These are phyloP conservation scores for Urechis unicinctus DNA, from an alignment of 2,888 invertebrate genomes.

Conservation along the genomic window DNA sequence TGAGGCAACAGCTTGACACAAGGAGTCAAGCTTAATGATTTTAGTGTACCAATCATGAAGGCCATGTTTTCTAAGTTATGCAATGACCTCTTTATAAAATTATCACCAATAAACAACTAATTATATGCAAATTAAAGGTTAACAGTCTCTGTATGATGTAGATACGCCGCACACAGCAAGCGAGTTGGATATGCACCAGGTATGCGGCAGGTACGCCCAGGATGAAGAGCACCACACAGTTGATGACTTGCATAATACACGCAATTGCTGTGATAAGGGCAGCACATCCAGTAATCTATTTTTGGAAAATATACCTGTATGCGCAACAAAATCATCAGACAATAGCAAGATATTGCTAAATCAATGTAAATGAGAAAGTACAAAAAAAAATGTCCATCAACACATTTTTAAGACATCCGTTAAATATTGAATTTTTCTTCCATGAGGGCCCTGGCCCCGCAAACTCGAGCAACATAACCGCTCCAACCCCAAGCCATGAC, in stretches of 20 bases:
- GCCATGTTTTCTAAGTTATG: neutral
- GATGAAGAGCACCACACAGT: constrained; percentile 74
- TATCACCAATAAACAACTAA: neutral
- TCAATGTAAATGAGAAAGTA: too few species aligned
- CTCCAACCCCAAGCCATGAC: too few species aligned
- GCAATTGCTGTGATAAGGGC: constrained; percentile 64
- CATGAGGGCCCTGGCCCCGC: too few species aligned
- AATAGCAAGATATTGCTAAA: too few species aligned
- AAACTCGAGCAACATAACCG: too few species aligned
- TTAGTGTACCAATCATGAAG: neutral
- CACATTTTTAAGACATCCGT: too few species aligned
- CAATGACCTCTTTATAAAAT: neutral
- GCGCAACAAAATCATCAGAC: too few species aligned
- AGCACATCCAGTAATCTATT: constrained; percentile 59
- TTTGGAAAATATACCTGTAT: constrained; percentile 52
- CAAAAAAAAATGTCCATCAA: too few species aligned
- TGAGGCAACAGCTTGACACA: constrained; percentile 60
- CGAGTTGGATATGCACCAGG: constrained; percentile 55
- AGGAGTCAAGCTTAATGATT: neutral
- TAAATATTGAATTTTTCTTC: too few species aligned
- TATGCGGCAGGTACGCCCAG: constrained; percentile 65
- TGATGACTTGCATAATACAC: constrained; percentile 70
- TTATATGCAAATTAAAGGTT: too few species aligned
- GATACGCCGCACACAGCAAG: neutral
- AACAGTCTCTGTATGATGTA: neutral